phyloP scores from a whole-genome alignment of 2,888 invertebrate species.

The Caenorhabditis parvicauda region DNA sequence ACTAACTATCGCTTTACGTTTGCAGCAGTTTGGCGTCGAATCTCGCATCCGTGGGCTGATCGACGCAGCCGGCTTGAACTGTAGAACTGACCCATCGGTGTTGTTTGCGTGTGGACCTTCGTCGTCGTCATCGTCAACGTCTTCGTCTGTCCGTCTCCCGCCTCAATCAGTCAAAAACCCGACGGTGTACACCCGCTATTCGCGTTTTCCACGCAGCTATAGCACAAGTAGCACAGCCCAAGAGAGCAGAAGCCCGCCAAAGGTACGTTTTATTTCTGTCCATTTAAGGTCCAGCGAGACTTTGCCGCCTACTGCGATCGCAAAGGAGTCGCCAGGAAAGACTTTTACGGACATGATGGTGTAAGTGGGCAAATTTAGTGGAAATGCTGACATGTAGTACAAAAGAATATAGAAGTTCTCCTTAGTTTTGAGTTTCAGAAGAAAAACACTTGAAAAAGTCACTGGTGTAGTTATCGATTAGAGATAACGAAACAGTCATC shows the following conservation, averaged over 20 bases:
- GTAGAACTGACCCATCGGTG: neutral
- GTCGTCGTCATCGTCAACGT: constrained; percentile 1
- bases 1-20: no score
- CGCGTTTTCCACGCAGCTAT: neutral
- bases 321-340: constrained; percentile 29
- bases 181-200: constrained; percentile 9
- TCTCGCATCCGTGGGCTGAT: no score
- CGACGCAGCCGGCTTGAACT: no score
- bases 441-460: no score
- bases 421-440: neutral
- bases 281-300: constrained; percentile 43
- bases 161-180: neutral
- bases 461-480: no score
- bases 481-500: no score
- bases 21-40: no score
- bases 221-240: neutral
- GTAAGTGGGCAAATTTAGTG: constrained; percentile 7
- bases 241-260: neutral
- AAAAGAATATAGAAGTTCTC: neutral
- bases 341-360: constrained; percentile 23
- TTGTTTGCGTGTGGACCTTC: neutral
- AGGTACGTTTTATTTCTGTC: constrained; percentile 1
- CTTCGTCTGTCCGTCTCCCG: neutral
- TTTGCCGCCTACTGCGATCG: constrained; percentile 38
- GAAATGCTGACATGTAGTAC: neutral